phyloP scores from a whole-genome alignment of 1,140 invertebrate species.

The Wasmannia auropunctata region DNA sequence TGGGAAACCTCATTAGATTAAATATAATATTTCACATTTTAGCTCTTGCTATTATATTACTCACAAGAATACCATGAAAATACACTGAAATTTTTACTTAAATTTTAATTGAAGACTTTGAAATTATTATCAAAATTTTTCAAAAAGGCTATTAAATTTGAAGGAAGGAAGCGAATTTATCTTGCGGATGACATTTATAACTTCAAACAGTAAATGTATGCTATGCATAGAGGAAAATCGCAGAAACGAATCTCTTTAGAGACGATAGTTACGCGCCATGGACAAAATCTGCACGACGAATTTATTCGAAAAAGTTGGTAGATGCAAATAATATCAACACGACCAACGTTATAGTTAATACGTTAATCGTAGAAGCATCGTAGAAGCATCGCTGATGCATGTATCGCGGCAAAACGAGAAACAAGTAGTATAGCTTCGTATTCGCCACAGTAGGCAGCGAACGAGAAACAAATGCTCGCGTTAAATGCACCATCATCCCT shows the following conservation, averaged over 20 bases:
- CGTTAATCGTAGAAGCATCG: slow-evolving; percentile 8
- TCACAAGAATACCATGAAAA: not conserved
- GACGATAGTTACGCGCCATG: not conserved
- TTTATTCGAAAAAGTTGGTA: not conserved
- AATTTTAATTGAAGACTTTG: not conserved
- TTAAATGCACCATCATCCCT: slow-evolving; percentile 14
- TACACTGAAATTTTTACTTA: not conserved
- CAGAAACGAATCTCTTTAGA: not conserved
- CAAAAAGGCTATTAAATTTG: not conserved
- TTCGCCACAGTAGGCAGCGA: not conserved
- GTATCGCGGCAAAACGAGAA: slow-evolving; percentile 3
- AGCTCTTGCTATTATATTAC: not conserved
- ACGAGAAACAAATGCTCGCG: slow-evolving; percentile 35
- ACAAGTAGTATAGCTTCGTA: not conserved
- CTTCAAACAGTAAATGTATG: not conserved
- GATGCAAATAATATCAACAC: slow-evolving; percentile 12
- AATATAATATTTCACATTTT: not conserved
- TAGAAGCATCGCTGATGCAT: not conserved
- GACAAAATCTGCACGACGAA: not conserved
- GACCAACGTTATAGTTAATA: not conserved
- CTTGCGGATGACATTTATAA: not conserved
- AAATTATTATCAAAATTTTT: not conserved
- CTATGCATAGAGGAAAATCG: too few relatives aligned
- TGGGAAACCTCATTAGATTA: not conserved
- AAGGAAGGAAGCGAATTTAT: not conserved